Conservation (phyloP, 2,888 invertebrate genomes). For the Pheosia gnoma region DNA sequence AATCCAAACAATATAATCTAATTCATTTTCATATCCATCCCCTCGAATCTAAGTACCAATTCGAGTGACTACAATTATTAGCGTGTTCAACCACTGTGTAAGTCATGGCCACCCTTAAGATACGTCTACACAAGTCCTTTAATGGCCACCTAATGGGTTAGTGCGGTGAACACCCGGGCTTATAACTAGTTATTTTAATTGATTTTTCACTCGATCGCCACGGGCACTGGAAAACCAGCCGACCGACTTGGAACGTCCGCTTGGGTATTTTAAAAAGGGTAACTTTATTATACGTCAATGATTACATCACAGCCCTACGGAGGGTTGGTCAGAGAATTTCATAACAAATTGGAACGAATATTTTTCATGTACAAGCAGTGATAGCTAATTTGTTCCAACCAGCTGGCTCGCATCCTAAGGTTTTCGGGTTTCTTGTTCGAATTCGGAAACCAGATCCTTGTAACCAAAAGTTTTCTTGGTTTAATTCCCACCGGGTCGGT, state of each 20-base stretch:
- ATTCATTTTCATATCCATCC: neutral
- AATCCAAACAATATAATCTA: too few species aligned
- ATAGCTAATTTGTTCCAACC: too few species aligned
- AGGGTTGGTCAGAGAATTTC: too few species aligned
- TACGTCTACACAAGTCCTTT: neutral
- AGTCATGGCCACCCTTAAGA: conserved; percentile 3
- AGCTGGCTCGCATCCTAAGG: too few species aligned
- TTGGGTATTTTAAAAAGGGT: neutral
- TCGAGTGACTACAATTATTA: neutral
- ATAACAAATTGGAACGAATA: too few species aligned
- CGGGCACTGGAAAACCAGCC: neutral
- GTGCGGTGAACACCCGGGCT: neutral
- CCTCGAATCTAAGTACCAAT: neutral
- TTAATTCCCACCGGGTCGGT: too few species aligned
- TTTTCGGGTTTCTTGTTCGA: too few species aligned
- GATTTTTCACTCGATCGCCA: neutral
- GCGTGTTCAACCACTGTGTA: neutral
- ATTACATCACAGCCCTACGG: too few species aligned
- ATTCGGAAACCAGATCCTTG: too few species aligned
- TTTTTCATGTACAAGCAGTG: too few species aligned
- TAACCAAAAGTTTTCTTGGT: too few species aligned
- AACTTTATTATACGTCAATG: too few species aligned
- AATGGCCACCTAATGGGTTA: neutral
- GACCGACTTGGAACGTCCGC: neutral
- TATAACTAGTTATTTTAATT: conserved; percentile 3